phyloP scores from a whole-genome alignment of 2,797 vertebrate genomes.

The Lagocephalus sceleratus region DNA sequence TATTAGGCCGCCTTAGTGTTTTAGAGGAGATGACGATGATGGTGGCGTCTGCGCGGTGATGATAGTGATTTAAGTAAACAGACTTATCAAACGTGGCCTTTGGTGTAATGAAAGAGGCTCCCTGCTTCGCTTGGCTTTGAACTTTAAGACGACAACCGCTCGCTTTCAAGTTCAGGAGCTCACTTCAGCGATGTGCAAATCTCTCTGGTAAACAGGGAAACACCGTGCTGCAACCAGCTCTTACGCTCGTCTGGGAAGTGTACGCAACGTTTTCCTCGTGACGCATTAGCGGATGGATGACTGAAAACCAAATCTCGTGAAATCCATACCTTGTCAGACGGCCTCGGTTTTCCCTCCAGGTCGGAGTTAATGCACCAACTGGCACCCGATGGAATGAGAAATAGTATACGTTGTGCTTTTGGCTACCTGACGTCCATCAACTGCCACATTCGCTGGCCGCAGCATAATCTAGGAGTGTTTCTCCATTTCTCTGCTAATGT shows the following conservation, averaged over 20 bases:
- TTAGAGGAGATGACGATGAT: constrained; percentile 47
- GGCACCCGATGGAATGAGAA: no score
- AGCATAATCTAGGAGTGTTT: no score
- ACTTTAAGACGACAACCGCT: background rate
- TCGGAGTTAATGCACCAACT: no score
- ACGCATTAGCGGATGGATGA: no score
- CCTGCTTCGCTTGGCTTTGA: background rate
- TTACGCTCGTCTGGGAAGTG: background rate
- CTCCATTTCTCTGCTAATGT: no score
- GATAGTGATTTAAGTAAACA: constrained; percentile 69
- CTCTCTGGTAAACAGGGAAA: constrained; percentile 6
- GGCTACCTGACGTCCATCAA: no score
- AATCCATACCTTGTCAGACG: no score
- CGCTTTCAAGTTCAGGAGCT: constrained; percentile 1
- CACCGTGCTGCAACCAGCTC: background rate
- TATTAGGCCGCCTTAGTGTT: constrained; percentile 59
- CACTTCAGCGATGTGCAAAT: constrained; percentile 4
- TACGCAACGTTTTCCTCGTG: background rate
- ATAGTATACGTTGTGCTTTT: no score
- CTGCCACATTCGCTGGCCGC: no score
- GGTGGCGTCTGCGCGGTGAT: constrained; percentile 58
- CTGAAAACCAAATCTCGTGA: no score
- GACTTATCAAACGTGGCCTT: constrained; percentile 46
- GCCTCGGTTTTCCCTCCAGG: no score
- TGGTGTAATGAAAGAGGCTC: background rate